These are phyloP conservation scores for Lophotriccus pileatus DNA, from an alignment of 2,797 vertebrate genomes.

Conservation along the genomic window DNA sequence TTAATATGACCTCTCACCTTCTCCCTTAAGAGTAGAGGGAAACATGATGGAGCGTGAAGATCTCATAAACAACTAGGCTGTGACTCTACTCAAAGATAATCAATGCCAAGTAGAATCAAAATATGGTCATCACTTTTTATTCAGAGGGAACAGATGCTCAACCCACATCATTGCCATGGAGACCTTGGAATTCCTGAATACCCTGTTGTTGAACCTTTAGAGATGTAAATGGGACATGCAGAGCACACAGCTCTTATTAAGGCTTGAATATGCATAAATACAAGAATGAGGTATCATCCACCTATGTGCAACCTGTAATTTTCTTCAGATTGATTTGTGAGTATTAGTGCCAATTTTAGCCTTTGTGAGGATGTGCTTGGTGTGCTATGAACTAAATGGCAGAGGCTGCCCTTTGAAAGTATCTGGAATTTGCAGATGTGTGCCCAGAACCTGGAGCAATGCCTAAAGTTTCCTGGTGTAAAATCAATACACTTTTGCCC, in stretches of 20 bases:
- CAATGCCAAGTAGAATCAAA: not conserved
- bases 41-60: not conserved
- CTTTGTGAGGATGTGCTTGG: not conserved
- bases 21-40: not conserved
- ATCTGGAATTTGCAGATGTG: not conserved
- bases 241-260: not conserved
- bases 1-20: not conserved
- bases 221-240: not conserved
- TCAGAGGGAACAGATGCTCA: not conserved
- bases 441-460: not conserved
- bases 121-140: not conserved
- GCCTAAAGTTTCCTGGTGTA: not conserved
- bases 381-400: not conserved
- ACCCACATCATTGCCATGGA: not conserved
- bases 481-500: not conserved
- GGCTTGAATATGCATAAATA: not conserved
- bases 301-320: not conserved
- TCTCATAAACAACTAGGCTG: not conserved
- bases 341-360: not conserved
- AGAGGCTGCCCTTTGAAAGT: not conserved
- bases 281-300: not conserved
- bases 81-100: not conserved
- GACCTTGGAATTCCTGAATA: not conserved
- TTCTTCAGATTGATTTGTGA: constrained; percentile 6
- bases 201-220: not conserved